Evolutionary conservation across 1,140 invertebrate genomes (phyloP).

Genomic region (Hyposmocoma kahamanoa): DNA sequence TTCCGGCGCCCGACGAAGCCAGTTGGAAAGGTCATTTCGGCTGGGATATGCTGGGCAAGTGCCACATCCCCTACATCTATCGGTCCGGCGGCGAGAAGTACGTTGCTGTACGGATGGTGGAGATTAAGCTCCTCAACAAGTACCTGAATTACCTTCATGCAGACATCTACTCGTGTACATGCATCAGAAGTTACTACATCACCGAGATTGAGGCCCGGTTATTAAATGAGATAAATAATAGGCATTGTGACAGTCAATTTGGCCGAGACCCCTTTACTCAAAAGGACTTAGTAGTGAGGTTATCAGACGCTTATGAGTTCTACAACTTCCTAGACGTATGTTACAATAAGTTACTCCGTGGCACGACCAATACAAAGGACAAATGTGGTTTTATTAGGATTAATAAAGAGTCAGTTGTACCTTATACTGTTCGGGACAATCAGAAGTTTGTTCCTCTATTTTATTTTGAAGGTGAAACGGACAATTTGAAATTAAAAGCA

Average conservation of each 20-base stretch:
- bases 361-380: constrained; percentile 80
- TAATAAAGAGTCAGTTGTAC: constrained; percentile 94
- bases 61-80: constrained; percentile 91
- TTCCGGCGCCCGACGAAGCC: constrained; percentile 81
- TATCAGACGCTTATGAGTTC: constrained; percentile 92
- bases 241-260: constrained; percentile 93
- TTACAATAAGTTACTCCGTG: constrained; percentile 84
- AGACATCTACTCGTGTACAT: constrained; percentile 90
- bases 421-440: constrained; percentile 88
- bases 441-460: constrained; percentile 95
- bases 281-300: constrained; percentile 91
- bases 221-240: constrained; percentile 94
- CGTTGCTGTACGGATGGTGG: constrained; percentile 93
- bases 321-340: constrained; percentile 92
- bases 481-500: constrained; percentile 89
- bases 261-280: constrained; percentile 91
- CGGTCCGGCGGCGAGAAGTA: constrained; percentile 88
- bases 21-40: constrained; percentile 90
- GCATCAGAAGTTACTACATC: constrained; percentile 94
- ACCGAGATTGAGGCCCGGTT: constrained; percentile 92
- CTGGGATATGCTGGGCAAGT: constrained; percentile 89
- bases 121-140: constrained; percentile 89
- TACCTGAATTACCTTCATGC: constrained; percentile 87
- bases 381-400: constrained; percentile 95
- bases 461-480: constrained; percentile 94